Base-by-base conservation (phyloP, 2,113 vertebrate species). In the Macquaria ambigua region DNA sequence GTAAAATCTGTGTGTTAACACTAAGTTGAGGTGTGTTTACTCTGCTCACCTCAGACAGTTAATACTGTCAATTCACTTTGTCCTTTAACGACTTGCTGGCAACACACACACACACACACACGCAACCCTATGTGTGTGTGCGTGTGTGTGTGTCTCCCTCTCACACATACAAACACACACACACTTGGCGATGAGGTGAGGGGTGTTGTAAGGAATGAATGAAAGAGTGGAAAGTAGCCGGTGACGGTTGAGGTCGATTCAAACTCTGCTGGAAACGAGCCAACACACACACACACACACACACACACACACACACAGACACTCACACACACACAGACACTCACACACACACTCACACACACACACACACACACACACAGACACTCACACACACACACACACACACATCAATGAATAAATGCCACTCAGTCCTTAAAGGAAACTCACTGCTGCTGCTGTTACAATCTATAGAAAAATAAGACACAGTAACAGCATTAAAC, bases 181-280 rank as follows among this genome's bases (percentile, higher is more conserved):
- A 80, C 71, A 41, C 75, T 72, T 59, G 61, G 73, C 73, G 66
- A 52, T 15, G 43, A 39, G 62, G 5, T 74, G 72, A 72, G 39
- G 69, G 79, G 71, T 37, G 78, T 48, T 84, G 79, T 77, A 46
- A 78, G 55, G 66, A 70, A 84, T 86, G 85, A 88, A 89, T 79
- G 80, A 87, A 89, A 87, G 68, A 84, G 83, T 77, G 79, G 64
- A 90, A 90, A 90, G 88, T 78, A 86, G 83, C 43, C 58, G 28
- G 28, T 84, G 82, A 87, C 81, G 76, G 86, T 90, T 90, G 75
- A 79, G 86, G 83, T 83, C 63, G 43, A 88, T 86, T 88, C 37
- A 90, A 84, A 82, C 74, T 82, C 68, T 67, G 58, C 37, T 83
- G 86, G 88, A 85, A 66, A 81, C 31, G 3, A 71, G 68, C 89